Evolutionary conservation across 2,113 vertebrate genomes (phyloP).

Genomic region (Elachura formosa): DNA sequence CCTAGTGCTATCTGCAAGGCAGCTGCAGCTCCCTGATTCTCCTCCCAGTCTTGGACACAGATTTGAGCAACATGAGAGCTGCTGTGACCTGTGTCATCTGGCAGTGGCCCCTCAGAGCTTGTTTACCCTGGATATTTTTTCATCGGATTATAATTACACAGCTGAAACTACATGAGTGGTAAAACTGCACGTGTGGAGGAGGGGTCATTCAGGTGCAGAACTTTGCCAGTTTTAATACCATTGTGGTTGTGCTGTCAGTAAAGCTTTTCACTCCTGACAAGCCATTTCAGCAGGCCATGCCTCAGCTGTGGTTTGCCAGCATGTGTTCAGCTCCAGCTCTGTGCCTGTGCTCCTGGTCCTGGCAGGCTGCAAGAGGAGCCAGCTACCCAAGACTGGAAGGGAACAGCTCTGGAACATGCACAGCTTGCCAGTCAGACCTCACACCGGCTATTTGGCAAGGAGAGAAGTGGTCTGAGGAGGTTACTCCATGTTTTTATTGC

Average conservation of each 20-base stretch:
- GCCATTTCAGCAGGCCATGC: rapidly evolving
- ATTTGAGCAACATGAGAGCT: slow-evolving; percentile 13
- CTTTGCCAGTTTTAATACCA: neutral
- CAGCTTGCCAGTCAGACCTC: neutral
- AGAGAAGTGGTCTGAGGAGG: neutral
- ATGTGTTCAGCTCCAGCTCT: neutral
- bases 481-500: neutral
- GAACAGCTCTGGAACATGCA: neutral
- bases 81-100: slow-evolving; percentile 2
- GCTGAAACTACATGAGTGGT: neutral
- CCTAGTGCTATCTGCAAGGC: neutral
- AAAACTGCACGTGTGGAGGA: neutral
- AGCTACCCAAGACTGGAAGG: neutral
- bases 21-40: neutral
- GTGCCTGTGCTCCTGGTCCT: neutral
- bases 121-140: slow-evolving; percentile 11
- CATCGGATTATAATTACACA: neutral
- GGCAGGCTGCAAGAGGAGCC: neutral
- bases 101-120: neutral
- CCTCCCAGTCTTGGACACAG: neutral
- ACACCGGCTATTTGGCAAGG: neutral
- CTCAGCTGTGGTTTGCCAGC: neutral
- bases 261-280: neutral
- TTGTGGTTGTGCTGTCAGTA: neutral
- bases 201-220: neutral